Evolutionary conservation across 2,113 vertebrate genomes (phyloP), one percentile per base, ranked within the genome.

Genomic region (Mirounga angustirostris): DNA sequence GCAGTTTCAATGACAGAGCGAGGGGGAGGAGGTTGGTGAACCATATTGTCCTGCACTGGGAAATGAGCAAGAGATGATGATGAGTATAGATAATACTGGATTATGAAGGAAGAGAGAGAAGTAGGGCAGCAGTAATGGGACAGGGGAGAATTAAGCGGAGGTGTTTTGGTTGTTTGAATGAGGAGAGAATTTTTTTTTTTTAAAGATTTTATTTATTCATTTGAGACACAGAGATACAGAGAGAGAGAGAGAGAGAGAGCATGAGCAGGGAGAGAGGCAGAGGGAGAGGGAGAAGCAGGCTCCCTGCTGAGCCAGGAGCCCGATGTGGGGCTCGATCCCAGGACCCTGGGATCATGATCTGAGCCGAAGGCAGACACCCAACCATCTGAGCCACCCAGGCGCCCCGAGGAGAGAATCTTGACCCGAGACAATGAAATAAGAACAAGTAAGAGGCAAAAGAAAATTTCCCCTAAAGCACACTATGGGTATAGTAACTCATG

Each of bases 391-490:
- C 40, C 40, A 40, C 40, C 40, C 40, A 40, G 40, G 40, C 40
- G 40, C 40, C 40, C 40, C 40, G 96, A 97, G 97, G 97, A 98
- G 97, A 98, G 96, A 97, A 96, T 98, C 97, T 97, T 97, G 94
- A 78, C 22, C n/a, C 30, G 46, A 78, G 86, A 80, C 21, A 52
- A 56, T 36, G 58, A 87, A 79, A 71, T 56, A 83, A 94, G 43
- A 94, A 28, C 16, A 86, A 28, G 79, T 9, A 91, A 43, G 73
- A 82, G 36, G 30, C 22, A 80, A 83, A 56, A 80, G 61, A 71
- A 79, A 92, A 89, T 89, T 43, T 52, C 26, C 56, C 67, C 50
- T 36, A 58, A 74, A 5, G 89, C 13, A 15, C 58, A 22, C 65
- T 76, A 28, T 10, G 19, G 7, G 28, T 30, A 73, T 94, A 86